Conservation (phyloP, 2,888 invertebrate species). For the Invenusta paracnida region DNA sequence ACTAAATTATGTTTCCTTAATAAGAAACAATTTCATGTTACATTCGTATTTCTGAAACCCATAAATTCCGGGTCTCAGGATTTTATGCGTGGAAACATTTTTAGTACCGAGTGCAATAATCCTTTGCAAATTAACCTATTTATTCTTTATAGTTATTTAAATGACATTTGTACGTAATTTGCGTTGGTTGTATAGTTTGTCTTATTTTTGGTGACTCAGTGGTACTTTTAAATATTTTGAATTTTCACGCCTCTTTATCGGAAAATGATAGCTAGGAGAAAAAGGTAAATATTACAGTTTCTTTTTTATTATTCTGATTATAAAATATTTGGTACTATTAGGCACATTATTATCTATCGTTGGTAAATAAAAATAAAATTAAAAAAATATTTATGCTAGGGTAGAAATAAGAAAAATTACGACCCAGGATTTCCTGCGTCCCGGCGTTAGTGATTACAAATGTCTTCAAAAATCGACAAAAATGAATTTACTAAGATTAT, state of each 20-base stretch:
- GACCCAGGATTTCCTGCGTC: not conserved
- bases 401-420: not conserved
- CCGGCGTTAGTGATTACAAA: slow-evolving; percentile 6
- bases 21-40: too few relatives aligned
- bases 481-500: not conserved
- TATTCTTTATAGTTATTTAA: not conserved
- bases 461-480: not conserved
- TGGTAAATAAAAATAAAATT: not conserved
- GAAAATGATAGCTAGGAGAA: not conserved
- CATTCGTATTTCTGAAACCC: too few relatives aligned
- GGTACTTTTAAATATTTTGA: slow-evolving; percentile 5
- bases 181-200: not conserved
- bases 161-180: slow-evolving; percentile 11
- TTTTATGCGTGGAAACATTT: slow-evolving; percentile 2
- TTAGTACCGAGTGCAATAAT: not conserved
- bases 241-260: not conserved
- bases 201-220: slow-evolving; percentile 16
- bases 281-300: not conserved
- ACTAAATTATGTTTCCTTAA: too few relatives aligned
- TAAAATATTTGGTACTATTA: not conserved
- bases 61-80: not conserved
- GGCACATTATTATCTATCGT: slow-evolving; percentile 1
- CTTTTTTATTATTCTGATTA: not conserved
- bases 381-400: not conserved
- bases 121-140: not conserved